Evolutionary conservation across 2,888 invertebrate species (phyloP).

Genomic region (Notodonta ziczac): DNA sequence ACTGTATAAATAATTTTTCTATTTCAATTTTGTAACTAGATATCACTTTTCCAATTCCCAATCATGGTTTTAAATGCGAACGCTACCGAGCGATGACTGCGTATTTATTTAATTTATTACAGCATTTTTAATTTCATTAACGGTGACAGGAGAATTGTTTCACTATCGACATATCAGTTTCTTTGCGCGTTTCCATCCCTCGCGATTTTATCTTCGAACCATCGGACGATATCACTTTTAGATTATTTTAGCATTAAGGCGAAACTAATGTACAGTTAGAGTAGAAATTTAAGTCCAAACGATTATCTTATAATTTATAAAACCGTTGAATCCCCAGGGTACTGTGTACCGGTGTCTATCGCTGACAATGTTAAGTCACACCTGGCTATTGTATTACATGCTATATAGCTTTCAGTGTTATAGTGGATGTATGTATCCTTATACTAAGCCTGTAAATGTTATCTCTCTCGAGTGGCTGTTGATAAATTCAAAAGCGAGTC

Average conservation of each 20-base stretch:
- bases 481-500: slow-evolving; percentile 67
- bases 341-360: slow-evolving; percentile 72
- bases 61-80: slow-evolving; percentile 59
- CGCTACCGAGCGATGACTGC: slow-evolving; percentile 77
- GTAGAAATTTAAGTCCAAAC: slow-evolving; percentile 84
- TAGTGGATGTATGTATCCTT: slow-evolving; percentile 71
- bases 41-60: slow-evolving; percentile 57
- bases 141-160: slow-evolving; percentile 69
- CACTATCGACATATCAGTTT: slow-evolving; percentile 75
- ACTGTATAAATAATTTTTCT: slow-evolving; percentile 63
- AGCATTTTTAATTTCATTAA: slow-evolving; percentile 58
- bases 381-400: slow-evolving; percentile 73
- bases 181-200: slow-evolving; percentile 71
- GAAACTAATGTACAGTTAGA: slow-evolving; percentile 86
- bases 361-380: slow-evolving; percentile 67
- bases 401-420: slow-evolving; percentile 77
- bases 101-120: slow-evolving; percentile 69
- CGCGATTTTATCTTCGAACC: slow-evolving; percentile 65
- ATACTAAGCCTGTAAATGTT: slow-evolving; percentile 59
- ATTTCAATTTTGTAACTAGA: slow-evolving; percentile 56
- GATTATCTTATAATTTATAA: slow-evolving; percentile 81
- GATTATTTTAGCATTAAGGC: slow-evolving; percentile 85
- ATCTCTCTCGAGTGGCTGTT: slow-evolving; percentile 57
- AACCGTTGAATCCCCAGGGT: slow-evolving; percentile 69
- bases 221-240: slow-evolving; percentile 81